These are phyloP conservation scores for Hyposmocoma kahamanoa DNA, from an alignment of 1,140 invertebrate species.

Conservation along the genomic window DNA sequence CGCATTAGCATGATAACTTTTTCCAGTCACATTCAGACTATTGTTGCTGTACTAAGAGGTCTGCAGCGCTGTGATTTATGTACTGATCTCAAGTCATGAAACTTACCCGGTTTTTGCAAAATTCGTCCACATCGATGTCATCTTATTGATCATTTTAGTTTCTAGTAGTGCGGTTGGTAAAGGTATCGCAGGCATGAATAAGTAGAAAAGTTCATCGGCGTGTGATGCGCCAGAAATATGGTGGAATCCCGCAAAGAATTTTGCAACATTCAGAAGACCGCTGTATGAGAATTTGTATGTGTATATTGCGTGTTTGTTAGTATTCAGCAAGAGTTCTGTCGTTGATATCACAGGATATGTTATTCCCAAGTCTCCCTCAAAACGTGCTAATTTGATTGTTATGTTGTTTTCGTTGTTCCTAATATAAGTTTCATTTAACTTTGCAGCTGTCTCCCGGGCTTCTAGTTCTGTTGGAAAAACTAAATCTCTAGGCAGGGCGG, in stretches of 20 bases:
- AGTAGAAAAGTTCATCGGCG: not conserved
- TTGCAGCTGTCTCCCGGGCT: not conserved
- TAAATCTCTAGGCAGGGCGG: slow-evolving; percentile 1
- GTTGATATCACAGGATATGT: not conserved
- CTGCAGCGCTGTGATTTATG: too few species aligned
- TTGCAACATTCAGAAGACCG: not conserved
- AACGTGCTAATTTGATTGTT: not conserved
- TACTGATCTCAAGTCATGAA: too few species aligned
- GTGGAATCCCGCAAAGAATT: not conserved
- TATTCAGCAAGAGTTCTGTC: slow-evolving; percentile 7
- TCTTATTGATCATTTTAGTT: not conserved
- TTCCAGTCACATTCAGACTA: too few species aligned
- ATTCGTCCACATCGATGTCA: not conserved
- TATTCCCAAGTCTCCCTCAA: slow-evolving; percentile 6
- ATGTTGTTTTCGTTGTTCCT: not conserved
- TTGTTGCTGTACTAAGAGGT: too few species aligned
- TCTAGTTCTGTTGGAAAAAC: slow-evolving; percentile 3
- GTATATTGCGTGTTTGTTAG: not conserved
- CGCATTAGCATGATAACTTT: too few species aligned
- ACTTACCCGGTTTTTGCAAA: slow-evolving; percentile 3
- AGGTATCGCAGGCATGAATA: not conserved
- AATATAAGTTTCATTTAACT: slow-evolving; percentile 6
- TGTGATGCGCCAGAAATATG: not conserved
- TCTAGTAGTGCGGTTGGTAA: not conserved
- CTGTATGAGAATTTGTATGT: not conserved